These are phyloP conservation scores for Drosophila subpulchrella DNA, from an alignment of 1,140 invertebrate genomes.

Conservation along the genomic window DNA sequence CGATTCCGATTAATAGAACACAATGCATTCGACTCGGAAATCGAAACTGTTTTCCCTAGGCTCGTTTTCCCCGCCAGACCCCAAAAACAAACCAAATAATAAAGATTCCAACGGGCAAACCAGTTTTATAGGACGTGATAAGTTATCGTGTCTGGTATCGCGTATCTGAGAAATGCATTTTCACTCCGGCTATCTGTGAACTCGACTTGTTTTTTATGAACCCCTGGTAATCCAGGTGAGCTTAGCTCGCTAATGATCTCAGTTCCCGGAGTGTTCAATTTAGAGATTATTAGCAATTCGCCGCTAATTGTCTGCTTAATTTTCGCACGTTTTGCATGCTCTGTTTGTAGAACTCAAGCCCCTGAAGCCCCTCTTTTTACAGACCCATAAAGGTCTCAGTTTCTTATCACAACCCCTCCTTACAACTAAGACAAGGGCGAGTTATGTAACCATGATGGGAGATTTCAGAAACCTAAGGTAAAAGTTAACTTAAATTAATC, in stretches of 20 bases:
- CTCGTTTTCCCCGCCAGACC: slow-evolving; percentile 12
- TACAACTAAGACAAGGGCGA: slow-evolving; percentile 1
- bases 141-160: slow-evolving; percentile 15
- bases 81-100: slow-evolving; percentile 1
- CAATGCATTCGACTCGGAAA: slow-evolving; percentile 22
- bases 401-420: background rate
- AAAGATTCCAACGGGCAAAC: slow-evolving; percentile 21
- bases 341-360: slow-evolving; percentile 3
- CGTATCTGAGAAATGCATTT: slow-evolving; percentile 33
- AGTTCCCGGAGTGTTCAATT: slow-evolving; percentile 28
- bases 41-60: slow-evolving; percentile 16
- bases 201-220: slow-evolving; percentile 17
- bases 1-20: slow-evolving; percentile 13
- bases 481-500: slow-evolving; percentile 28
- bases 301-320: slow-evolving; percentile 55
- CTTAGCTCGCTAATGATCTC: slow-evolving; percentile 39
- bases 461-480: slow-evolving; percentile 5
- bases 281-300: slow-evolving; percentile 46
- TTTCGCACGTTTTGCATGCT: slow-evolving; percentile 39
- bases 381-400: background rate
- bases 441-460: slow-evolving; percentile 18
- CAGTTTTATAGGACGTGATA: slow-evolving; percentile 28
- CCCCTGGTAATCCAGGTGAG: background rate
- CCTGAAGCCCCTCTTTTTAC: background rate
- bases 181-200: slow-evolving; percentile 15